Evolutionary conservation across 2,888 invertebrate genomes (phyloP), one percentile per base, ranked within the genome.

Genomic region (Tribolium freemani): DNA sequence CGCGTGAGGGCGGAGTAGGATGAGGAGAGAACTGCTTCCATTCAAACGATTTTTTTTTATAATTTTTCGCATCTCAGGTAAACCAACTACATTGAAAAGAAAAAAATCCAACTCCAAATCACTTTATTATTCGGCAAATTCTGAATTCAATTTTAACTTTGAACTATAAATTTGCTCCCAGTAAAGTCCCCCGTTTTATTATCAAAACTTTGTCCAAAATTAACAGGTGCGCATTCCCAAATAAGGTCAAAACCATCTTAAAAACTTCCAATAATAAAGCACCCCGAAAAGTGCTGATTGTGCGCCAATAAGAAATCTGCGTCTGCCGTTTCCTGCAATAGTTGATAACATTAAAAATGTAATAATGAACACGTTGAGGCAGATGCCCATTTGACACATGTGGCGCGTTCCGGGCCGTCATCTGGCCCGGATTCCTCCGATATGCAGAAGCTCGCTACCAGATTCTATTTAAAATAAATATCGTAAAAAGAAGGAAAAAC

Each of bases 291-390:
- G 13, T 53, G 60, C 60, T 69, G 69, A 69, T 69, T 53, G 60
- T 57, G 60, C 46, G 53, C 53, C 69, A 58, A 69, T 69, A 69
- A 53, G 54, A 69, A 54, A 60, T 51, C 51, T 48, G 60, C 60
- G 60, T 60, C 60, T 46, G 58, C 45, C 58, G 58, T 58, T 66
- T 20, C 21, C 56, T 10, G 68, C 38, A 31, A 48, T 68, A 58
- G 57, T 69, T 69, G 60, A 74, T 71, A 71, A 67, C 74, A 74
- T 74, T 74, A 74, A 74, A 74, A 74, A 72, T 68, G 74, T 71
- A 74, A 74, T 74, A 74, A 74, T 74, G 74, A 74, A 74, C 74
- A 74, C 69, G 74, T 74, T 72, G 74, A 68, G 71, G 53, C 74
- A 50, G 63, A 68, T 48, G 57, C 31, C 69, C 69, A 57, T 69